A percentile compares a stretch with the other conserved stretches of the same genome.
These are phyloP conservation scores for Pygocentrus nattereri DNA, from an alignment of 2,797 vertebrate genomes.

Conservation along the genomic window DNA sequence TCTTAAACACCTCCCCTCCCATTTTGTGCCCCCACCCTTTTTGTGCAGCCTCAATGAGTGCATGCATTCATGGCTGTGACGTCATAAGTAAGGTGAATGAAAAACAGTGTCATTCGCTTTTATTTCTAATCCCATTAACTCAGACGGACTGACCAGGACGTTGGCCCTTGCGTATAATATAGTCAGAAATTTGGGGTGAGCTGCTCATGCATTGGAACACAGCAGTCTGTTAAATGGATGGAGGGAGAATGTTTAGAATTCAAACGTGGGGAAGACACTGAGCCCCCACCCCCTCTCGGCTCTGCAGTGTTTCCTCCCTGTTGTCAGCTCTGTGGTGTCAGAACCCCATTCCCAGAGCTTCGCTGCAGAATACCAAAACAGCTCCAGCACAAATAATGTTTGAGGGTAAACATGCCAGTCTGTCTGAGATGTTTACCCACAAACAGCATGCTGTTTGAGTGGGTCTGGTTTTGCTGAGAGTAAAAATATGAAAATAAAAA, in stretches of 20 bases:
- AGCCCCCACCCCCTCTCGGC: not conserved
- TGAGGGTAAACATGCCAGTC: slow-evolving; percentile 31
- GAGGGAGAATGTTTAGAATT: not conserved
- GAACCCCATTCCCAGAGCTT: not conserved
- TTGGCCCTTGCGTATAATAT: not conserved
- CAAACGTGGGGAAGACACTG: not conserved
- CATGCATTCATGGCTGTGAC: no score
- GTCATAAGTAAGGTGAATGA: no score
- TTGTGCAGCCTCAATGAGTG: no score
- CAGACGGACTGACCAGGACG: not conserved
- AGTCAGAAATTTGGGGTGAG: not conserved
- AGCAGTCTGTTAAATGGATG: not conserved
- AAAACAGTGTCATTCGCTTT: no score
- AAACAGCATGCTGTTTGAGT: slow-evolving; percentile 24
- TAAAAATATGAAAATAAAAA: no score
- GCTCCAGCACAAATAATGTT: slow-evolving; percentile 3
- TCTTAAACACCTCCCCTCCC: no score
- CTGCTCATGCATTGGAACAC: not conserved
- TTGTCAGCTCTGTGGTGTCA: slow-evolving; percentile 3
- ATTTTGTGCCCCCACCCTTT: no score
- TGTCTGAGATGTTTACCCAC: slow-evolving; percentile 19
- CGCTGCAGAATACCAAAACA: slow-evolving; percentile 21
- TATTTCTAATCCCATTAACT: not conserved
- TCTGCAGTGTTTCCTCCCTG: not conserved
- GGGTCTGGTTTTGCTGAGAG: not conserved